Evolutionary conservation across 1,140 invertebrate species (phyloP).

Genomic region (Bombyx mandarina): DNA sequence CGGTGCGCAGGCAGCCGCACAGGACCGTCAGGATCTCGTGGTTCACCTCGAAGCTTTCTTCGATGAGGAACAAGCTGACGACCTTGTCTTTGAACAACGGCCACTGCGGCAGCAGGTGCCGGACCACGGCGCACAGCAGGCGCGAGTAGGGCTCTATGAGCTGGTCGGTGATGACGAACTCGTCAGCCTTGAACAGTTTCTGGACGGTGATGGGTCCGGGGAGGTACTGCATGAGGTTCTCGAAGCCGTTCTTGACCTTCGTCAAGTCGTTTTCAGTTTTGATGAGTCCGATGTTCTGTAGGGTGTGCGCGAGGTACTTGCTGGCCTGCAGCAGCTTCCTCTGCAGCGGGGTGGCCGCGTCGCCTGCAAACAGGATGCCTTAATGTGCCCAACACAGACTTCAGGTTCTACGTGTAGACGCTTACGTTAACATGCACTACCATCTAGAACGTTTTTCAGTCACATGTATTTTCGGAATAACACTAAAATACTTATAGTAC

Average conservation of each 20-base stretch:
- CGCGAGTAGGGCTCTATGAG: conserved; percentile 25
- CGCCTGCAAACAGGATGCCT: conserved; percentile 49
- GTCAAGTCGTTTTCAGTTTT: conserved; percentile 58
- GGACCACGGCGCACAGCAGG: conserved; percentile 18
- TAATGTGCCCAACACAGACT: conserved; percentile 59
- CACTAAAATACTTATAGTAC: too few species aligned
- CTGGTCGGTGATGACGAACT: conserved; percentile 12
- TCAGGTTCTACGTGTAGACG: conserved; percentile 9
- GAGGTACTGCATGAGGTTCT: conserved; percentile 45
- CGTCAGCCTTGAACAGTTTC: conserved; percentile 60
- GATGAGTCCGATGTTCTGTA: conserved; percentile 51
- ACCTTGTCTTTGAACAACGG: conserved; percentile 50
- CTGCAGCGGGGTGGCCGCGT: conserved; percentile 3
- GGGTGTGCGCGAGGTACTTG: conserved; percentile 14
- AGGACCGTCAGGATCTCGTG: conserved; percentile 67
- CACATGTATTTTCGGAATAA: too few species aligned
- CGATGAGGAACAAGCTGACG: conserved; percentile 61
- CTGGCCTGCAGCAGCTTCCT: conserved; percentile 13
- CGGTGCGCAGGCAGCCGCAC: conserved; percentile 61
- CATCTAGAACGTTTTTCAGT: too few species aligned
- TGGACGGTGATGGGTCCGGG: conserved; percentile 77
- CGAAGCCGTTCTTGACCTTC: conserved; percentile 31
- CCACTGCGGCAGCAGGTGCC: conserved; percentile 31
- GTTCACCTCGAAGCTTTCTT: conserved; percentile 68
- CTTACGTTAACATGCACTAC: too few species aligned